These are phyloP conservation scores for Magallana angulata DNA, from an alignment of 1,140 invertebrate species.

Conservation along the genomic window DNA sequence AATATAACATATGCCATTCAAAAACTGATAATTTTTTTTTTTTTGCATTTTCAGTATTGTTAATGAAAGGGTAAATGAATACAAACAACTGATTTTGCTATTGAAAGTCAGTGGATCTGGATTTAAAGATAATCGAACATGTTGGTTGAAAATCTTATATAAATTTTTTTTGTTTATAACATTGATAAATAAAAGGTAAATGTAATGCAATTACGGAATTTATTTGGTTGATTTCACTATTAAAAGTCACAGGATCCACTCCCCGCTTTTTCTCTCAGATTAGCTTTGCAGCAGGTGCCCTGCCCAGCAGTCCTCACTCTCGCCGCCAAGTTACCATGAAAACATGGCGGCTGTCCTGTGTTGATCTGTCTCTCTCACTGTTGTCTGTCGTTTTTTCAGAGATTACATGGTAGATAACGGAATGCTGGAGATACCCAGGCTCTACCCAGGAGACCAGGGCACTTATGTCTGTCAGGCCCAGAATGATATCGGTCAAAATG, in stretches of 20 bases:
- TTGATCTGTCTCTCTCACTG: slow-evolving; percentile 5
- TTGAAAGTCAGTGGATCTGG: too few relatives aligned
- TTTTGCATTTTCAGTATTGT: too few relatives aligned
- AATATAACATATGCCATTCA: too few relatives aligned
- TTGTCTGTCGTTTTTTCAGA: slow-evolving; percentile 56
- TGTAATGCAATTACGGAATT: too few relatives aligned
- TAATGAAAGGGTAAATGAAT: too few relatives aligned
- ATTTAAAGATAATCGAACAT: too few relatives aligned
- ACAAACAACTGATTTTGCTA: too few relatives aligned
- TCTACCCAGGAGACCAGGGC: slow-evolving; percentile 72
- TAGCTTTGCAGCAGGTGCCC: background rate
- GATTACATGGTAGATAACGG: slow-evolving; percentile 83
- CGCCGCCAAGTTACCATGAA: background rate
- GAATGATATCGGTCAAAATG: slow-evolving; percentile 92
- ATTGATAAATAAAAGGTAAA: too few relatives aligned
- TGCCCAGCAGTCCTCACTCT: background rate
- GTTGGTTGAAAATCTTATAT: too few relatives aligned
- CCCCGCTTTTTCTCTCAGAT: background rate
- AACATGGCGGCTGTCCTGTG: background rate
- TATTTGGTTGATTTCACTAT: too few relatives aligned
- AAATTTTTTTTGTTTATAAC: too few relatives aligned
- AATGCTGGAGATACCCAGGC: slow-evolving; percentile 69
- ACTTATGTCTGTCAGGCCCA: slow-evolving; percentile 80
- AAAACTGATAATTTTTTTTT: too few relatives aligned
- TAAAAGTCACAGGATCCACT: background rate